These are phyloP conservation scores for Agrotis ipsilon DNA, from an alignment of 2,888 invertebrate species.

Conservation along the genomic window DNA sequence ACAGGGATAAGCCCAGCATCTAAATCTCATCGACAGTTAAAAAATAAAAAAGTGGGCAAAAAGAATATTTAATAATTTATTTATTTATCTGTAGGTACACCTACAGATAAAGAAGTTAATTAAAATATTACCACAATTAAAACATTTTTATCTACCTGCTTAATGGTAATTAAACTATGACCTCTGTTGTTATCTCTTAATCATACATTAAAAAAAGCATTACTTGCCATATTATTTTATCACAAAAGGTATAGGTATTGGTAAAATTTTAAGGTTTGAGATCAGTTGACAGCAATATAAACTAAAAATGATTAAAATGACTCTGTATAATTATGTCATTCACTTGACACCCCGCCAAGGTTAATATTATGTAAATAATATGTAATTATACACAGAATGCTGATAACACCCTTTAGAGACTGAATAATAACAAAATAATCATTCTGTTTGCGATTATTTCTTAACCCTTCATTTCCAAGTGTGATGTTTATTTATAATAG, in stretches of 20 bases:
- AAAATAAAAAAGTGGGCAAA: not conserved
- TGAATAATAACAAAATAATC: constrained; percentile 6
- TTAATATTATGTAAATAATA: constrained; percentile 49
- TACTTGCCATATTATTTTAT: no score
- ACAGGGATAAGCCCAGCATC: no score
- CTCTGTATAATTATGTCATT: constrained; percentile 6
- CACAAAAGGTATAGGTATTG: no score
- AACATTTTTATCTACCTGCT: not conserved
- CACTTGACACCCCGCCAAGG: constrained; percentile 31
- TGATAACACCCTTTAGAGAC: constrained; percentile 32
- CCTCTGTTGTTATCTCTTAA: not conserved
- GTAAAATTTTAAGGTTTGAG: no score
- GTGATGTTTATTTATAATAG: not conserved
- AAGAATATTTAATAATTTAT: not conserved
- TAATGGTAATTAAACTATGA: constrained; percentile 7
- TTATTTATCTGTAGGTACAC: no score
- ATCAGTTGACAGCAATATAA: not conserved
- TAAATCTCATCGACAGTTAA: no score
- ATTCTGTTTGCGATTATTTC: not conserved
- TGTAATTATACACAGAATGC: constrained; percentile 8
- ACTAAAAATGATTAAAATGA: constrained; percentile 10
- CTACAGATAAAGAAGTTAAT: no score
- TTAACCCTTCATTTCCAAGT: not conserved
- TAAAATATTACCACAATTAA: not conserved
- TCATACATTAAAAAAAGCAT: no score